Base-by-base conservation (phyloP, 2,888 invertebrate species). In the Campoplex capitator region DNA sequence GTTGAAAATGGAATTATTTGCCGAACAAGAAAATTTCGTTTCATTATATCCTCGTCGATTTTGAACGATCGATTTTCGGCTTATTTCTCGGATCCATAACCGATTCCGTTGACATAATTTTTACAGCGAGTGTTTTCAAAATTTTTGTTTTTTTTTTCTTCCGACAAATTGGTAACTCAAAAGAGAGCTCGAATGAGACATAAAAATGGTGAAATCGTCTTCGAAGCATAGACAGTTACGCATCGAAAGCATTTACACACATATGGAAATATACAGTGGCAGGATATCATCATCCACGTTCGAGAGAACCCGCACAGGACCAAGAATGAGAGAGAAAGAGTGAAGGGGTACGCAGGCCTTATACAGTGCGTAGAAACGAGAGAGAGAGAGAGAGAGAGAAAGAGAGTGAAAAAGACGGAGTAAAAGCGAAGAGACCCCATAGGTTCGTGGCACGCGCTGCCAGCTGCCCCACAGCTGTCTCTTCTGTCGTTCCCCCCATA, bases 391-490 rank as follows among this genome's bases (percentile, higher is more conserved):
- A 85, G 86, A 85, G 42, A 45, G 80, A 75, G 79, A 85, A 84
- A 85, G 42, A 45, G 78, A 23, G 23, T 23, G 73, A 84, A 80
- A 75, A 82, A 85, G 86, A 85, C 48, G 54, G 74, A 84, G 56
- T 54, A 56, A 77, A 84, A 84, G 78, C 70, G 85, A 83, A 89
- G 92, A 93, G 94, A 94, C 94, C 94, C 94, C 94, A 94, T 94
- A 94, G 94, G 94, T 93, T 94, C 91, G 90, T 92, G 94, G 94
- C 94, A 94, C 94, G 94, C 94, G 94, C 93, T 93, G 93, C 94
- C 94, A 94, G 94, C 94, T 94, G 94, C 92, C 94, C 92, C 93
- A 94, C 94, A 94, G 94, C 94, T 94, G 94, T 94, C 94, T 91
- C 84, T 90, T 89, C 91, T 77, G 84, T 84, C 81, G 74, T 74